Percentiles rank a stretch among this genome's conserved stretches.
phyloP scores from a whole-genome alignment of 2,888 invertebrate species.

The Ichneumon xanthorius region DNA sequence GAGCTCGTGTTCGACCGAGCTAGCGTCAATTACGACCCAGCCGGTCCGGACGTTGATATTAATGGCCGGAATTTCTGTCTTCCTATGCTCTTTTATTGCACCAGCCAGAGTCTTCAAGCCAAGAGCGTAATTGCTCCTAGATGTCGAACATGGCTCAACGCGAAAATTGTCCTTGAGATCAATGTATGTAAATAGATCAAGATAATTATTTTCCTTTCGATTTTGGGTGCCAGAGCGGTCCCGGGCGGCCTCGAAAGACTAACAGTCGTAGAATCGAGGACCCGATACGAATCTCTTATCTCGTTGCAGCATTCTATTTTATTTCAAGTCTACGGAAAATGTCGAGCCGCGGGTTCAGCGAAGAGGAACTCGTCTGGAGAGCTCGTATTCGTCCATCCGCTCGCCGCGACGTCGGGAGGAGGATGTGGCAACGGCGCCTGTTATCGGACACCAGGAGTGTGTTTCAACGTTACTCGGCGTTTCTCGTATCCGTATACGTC shows the following conservation, averaged over 20 bases:
- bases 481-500: slow-evolving; percentile 42
- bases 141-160: not conserved
- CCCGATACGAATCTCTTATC: not conserved
- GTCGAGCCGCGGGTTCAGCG: not conserved
- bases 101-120: slow-evolving; percentile 11
- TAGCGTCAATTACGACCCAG: slow-evolving; percentile 36
- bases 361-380: slow-evolving; percentile 21
- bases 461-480: slow-evolving; percentile 50
- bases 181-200: not conserved
- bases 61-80: slow-evolving; percentile 39
- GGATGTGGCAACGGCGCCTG: slow-evolving; percentile 69
- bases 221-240: not conserved
- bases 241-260: not conserved
- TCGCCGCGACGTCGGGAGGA: slow-evolving; percentile 46
- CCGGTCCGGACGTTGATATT: slow-evolving; percentile 41
- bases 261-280: not conserved
- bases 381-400: slow-evolving; percentile 35
- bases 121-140: slow-evolving; percentile 25
- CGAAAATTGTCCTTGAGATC: slow-evolving; percentile 24
- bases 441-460: slow-evolving; percentile 67
- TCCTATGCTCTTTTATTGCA: slow-evolving; percentile 24
- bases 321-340: not conserved
- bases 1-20: not conserved
- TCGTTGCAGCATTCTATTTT: not conserved
- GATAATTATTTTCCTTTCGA: not conserved